phyloP scores from a whole-genome alignment of 2,113 vertebrate genomes.

The Rhynchomys soricoides region DNA sequence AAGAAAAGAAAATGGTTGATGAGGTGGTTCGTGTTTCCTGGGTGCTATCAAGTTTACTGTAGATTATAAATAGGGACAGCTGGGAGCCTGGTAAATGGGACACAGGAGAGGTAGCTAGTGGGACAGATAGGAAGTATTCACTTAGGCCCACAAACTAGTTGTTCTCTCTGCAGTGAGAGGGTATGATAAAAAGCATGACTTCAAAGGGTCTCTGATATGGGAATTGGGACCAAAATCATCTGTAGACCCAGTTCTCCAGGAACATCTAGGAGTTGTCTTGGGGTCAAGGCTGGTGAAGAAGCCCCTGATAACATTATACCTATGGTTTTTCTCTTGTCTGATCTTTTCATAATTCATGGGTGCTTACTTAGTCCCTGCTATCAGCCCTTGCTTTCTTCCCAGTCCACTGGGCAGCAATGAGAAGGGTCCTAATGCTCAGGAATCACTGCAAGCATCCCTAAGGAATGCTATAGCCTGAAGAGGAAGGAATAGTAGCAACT shows the following conservation, averaged over 20 bases:
- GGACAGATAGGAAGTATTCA: not conserved
- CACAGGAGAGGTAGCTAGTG: not conserved
- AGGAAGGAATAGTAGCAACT: not conserved
- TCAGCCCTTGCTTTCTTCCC: too few relatives aligned
- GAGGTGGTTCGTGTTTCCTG: not conserved
- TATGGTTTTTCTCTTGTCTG: not conserved
- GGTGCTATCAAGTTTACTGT: not conserved
- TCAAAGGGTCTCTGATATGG: not conserved
- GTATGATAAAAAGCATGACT: not conserved
- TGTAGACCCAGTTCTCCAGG: not conserved
- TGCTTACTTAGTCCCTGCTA: not conserved
- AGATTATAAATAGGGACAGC: not conserved
- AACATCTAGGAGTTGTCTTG: not conserved
- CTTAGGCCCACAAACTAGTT: not conserved
- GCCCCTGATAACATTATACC: not conserved
- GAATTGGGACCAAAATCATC: not conserved
- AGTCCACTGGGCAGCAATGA: not conserved
- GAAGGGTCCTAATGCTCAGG: fast-evolving
- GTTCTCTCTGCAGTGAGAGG: not conserved
- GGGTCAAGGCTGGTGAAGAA: not conserved
- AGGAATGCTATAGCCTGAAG: not conserved
- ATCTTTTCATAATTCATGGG: not conserved
- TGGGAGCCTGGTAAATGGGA: not conserved
- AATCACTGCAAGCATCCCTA: not conserved
- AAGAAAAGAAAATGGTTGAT: slow-evolving; percentile 14